A percentile compares a stretch with the other conserved stretches of the same genome.
Conservation (phyloP, 2,797 vertebrate genomes). For the Characodon lateralis region DNA sequence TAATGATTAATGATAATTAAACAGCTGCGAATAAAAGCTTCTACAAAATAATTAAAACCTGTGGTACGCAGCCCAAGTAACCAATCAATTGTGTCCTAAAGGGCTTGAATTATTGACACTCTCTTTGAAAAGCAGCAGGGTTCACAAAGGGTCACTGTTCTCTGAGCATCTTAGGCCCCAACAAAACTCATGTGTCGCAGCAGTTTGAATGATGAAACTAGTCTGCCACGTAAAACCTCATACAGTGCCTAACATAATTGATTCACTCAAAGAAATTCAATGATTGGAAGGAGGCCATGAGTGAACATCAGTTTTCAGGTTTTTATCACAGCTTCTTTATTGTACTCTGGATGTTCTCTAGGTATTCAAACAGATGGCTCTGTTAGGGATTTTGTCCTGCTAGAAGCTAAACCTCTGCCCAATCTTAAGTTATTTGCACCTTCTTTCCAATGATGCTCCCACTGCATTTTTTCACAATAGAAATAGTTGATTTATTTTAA, state of each 20-base stretch:
- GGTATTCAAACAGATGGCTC: not conserved
- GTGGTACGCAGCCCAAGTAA: slow-evolving; percentile 38
- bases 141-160: slow-evolving; percentile 48
- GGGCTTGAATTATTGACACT: slow-evolving; percentile 63
- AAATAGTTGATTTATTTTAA: not conserved
- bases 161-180: slow-evolving; percentile 29
- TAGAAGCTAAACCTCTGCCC: not conserved
- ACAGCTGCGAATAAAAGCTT: slow-evolving; percentile 70
- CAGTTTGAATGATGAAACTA: slow-evolving; percentile 23
- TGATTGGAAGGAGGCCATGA: not conserved
- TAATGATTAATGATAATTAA: slow-evolving; percentile 83
- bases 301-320: not conserved
- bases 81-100: slow-evolving; percentile 60
- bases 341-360: not conserved
- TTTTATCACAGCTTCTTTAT: not conserved
- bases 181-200: slow-evolving; percentile 12
- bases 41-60: slow-evolving; percentile 79
- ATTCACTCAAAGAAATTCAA: not conserved
- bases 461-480: no score
- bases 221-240: not conserved
- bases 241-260: not conserved
- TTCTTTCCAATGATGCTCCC: not conserved
- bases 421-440: not conserved
- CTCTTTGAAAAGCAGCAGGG: slow-evolving; percentile 54
- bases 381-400: not conserved